Evolutionary conservation across 2,888 invertebrate genomes (phyloP), one percentile per base, ranked within the genome.

Genomic region (Papilio protenor): DNA sequence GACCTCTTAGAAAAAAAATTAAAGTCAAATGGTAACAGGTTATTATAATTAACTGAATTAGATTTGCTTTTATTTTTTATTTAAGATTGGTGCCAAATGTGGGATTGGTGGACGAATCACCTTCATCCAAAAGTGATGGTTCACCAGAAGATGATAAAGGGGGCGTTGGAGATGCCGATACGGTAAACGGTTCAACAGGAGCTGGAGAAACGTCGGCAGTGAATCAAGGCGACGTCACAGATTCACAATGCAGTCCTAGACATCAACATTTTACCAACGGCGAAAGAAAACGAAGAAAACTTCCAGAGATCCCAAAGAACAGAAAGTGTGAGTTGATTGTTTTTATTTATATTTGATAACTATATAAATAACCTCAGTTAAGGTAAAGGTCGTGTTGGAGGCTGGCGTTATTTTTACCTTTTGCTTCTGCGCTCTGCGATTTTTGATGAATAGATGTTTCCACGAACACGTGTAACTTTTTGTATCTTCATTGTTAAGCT

Each of bases 241-340:
- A 91, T 76, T 82, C 85, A 76, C 92, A 87, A 80, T 85, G 89
- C 49, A 93, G 91, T 81, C 91, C 92, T n/a, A 88, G 90, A 74
- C 91, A 92, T 79, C 92, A 91, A 83, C 86, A 88, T 27, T 92
- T 92, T 75, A 89, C 87, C 80, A 94, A 89, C 80, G 95, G 94
- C 16, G 96, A 97, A 87, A 95, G 98, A 81, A 95, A 97, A 86
- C 95, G 98, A 85, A 95, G 98, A 92, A 97, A 97, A 93, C 95
- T 98, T 45, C 98, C 98, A 55, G 98, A 98, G 93, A 98, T 98
- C 85, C 98, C 98, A 8, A 98, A 98, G 90, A 97, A 97, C 86
- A 97, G 97, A 90, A 98, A 97, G 96, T 96, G 98, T 98, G 91
- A 96, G 96, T 91, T 81, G n/a, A 75, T 84, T 78, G 74, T 23